phyloP scores from a whole-genome alignment of 2,888 invertebrate species.

The Tuta absoluta region DNA sequence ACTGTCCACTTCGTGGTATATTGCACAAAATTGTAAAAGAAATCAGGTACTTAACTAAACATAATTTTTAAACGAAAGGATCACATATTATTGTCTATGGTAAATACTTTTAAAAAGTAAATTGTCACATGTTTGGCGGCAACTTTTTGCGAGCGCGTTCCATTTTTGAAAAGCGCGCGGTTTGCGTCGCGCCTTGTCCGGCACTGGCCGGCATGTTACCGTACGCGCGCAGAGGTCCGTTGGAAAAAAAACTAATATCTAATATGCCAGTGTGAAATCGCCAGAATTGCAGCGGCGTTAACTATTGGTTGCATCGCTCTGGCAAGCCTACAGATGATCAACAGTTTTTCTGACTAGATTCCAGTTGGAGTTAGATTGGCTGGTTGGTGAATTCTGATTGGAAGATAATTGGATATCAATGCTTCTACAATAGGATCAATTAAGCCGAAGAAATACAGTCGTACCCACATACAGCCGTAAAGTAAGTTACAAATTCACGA shows the following conservation, averaged over 20 bases:
- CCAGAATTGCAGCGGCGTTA: constrained; percentile 48
- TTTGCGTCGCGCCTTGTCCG: constrained; percentile 45
- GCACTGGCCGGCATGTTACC: constrained; percentile 49
- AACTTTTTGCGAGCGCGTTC: constrained; percentile 30
- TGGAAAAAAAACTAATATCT: constrained; percentile 52
- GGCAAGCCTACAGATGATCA: constrained; percentile 9
- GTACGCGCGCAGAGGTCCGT: constrained; percentile 38
- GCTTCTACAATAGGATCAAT: too few species aligned
- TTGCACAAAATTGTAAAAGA: constrained; percentile 60
- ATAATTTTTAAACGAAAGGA: constrained; percentile 37
- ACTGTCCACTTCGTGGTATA: constrained; percentile 70
- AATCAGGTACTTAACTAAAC: constrained; percentile 59
- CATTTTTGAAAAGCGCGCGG: constrained; percentile 49
- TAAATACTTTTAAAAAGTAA: constrained; percentile 26
- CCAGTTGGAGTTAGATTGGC: not conserved
- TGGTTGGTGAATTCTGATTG: not conserved
- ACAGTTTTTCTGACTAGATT: not conserved
- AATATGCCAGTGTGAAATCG: constrained; percentile 72
- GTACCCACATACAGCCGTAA: too few species aligned
- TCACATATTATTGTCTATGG: constrained; percentile 42
- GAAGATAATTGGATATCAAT: not conserved
- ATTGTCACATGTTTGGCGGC: constrained; percentile 32
- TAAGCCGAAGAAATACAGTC: too few species aligned
- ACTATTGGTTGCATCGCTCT: constrained; percentile 28
- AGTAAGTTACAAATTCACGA: too few species aligned